A percentile compares a stretch with the other conserved stretches of the same genome.
These are phyloP conservation scores for Sparus aurata DNA, from an alignment of 2,797 vertebrate genomes.

Conservation along the genomic window DNA sequence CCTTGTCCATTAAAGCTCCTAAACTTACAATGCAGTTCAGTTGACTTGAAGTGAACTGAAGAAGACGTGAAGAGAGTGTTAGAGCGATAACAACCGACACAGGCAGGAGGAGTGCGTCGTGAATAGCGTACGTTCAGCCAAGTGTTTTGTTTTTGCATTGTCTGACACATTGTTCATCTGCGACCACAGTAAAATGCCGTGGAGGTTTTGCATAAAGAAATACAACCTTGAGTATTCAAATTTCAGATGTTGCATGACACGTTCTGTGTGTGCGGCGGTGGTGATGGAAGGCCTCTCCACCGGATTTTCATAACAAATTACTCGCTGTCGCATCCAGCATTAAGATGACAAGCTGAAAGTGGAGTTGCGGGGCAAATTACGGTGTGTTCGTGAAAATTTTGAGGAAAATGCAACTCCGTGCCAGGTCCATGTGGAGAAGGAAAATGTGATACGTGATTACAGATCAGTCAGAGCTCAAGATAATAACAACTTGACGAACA, in stretches of 20 bases:
- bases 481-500: constrained; percentile 21
- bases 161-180: constrained; percentile 52
- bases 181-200: constrained; percentile 73
- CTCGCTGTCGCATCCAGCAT: constrained; percentile 16
- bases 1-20: not conserved
- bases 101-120: not conserved
- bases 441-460: constrained; percentile 26
- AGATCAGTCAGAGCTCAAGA: constrained; percentile 45
- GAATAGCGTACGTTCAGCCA: constrained; percentile 5
- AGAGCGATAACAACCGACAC: not conserved
- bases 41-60: not conserved
- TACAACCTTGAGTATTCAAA: constrained; percentile 77
- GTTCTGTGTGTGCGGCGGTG: constrained; percentile 58
- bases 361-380: constrained; percentile 34
- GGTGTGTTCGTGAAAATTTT: constrained; percentile 26
- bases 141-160: constrained; percentile 66
- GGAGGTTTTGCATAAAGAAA: constrained; percentile 81
- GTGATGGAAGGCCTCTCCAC: constrained; percentile 47
- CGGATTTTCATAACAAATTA: constrained; percentile 76
- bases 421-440: constrained; percentile 9
- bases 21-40: constrained; percentile 1
- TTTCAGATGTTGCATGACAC: constrained; percentile 63
- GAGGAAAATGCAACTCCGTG: constrained; percentile 37
- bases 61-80: not conserved
- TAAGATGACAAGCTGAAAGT: constrained; percentile 33